Percentiles rank a stretch among this genome's conserved stretches.
Conservation (phyloP, 2,888 invertebrate genomes). For the Tetragnatha montana region DNA sequence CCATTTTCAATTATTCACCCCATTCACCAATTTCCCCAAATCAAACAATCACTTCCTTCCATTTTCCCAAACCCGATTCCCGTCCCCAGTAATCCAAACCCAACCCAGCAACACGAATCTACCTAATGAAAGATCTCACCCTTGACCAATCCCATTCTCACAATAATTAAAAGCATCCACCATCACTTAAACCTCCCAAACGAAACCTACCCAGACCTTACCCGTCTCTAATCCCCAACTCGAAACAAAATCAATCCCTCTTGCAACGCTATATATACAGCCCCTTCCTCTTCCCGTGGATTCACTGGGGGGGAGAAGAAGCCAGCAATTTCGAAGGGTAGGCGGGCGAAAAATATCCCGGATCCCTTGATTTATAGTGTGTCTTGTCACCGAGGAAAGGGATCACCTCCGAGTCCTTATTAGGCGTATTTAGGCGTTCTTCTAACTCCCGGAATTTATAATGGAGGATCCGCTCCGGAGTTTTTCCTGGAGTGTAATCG, state of each 20-base stretch:
- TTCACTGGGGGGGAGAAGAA: conserved; percentile 19
- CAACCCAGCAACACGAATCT: too few relatives aligned
- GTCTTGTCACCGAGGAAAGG: conserved; percentile 38
- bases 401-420: conserved; percentile 44
- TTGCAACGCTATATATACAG: conserved; percentile 8
- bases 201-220: too few relatives aligned
- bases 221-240: not conserved
- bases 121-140: too few relatives aligned
- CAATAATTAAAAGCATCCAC: not conserved
- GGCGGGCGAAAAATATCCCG: conserved; percentile 44
- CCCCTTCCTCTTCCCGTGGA: conserved; percentile 8
- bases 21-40: too few relatives aligned
- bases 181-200: not conserved
- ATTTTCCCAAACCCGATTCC: too few relatives aligned
- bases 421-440: conserved; percentile 45
- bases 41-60: too few relatives aligned
- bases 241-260: not conserved
- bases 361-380: conserved; percentile 48
- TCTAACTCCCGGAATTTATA: conserved; percentile 41
- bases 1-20: too few relatives aligned
- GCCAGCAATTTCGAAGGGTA: conserved; percentile 35
- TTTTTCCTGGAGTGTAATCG: conserved; percentile 13
- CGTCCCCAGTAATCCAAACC: too few relatives aligned
- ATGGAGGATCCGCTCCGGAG: conserved; percentile 27
- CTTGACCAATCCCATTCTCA: too few relatives aligned